A percentile compares a stretch with the other conserved stretches of the same genome.
Evolutionary conservation across 1,140 invertebrate genomes (phyloP).

Genomic region (Thalassaphorura encarpata): DNA sequence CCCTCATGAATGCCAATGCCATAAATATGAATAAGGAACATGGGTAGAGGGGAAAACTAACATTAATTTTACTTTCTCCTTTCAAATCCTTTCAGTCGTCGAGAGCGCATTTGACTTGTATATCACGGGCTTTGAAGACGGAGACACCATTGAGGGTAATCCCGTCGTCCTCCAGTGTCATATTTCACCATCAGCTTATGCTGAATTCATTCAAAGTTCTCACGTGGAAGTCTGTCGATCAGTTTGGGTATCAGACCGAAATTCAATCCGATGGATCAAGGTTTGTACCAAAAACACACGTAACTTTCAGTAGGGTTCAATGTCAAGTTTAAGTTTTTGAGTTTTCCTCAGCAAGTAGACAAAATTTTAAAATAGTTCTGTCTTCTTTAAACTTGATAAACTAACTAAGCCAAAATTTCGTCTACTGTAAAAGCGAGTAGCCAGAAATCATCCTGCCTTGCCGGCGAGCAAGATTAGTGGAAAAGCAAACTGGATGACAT

Average conservation of each 20-base stretch:
- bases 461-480: too few relatives aligned
- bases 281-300: background rate
- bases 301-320: background rate
- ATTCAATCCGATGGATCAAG: slow-evolving; percentile 9
- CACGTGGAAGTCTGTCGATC: slow-evolving; percentile 25
- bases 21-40: background rate
- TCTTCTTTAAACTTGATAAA: too few relatives aligned
- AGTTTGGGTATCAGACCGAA: slow-evolving; percentile 25
- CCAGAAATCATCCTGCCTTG: too few relatives aligned
- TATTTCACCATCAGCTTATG: slow-evolving; percentile 16
- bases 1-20: background rate
- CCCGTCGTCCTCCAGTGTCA: slow-evolving; percentile 37
- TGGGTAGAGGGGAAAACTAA: background rate
- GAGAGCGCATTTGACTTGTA: slow-evolving; percentile 40
- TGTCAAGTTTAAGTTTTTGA: too few relatives aligned
- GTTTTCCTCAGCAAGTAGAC: too few relatives aligned
- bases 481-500: too few relatives aligned
- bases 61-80: slow-evolving; percentile 13
- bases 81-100: slow-evolving; percentile 7
- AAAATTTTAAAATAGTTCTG: too few relatives aligned
- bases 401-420: too few relatives aligned
- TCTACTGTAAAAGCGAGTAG: too few relatives aligned
- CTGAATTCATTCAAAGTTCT: slow-evolving; percentile 16
- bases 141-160: slow-evolving; percentile 41
- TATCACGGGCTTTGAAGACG: slow-evolving; percentile 40